Base-by-base conservation (phyloP, 2,888 invertebrate species). In the Torymus tubicola region DNA sequence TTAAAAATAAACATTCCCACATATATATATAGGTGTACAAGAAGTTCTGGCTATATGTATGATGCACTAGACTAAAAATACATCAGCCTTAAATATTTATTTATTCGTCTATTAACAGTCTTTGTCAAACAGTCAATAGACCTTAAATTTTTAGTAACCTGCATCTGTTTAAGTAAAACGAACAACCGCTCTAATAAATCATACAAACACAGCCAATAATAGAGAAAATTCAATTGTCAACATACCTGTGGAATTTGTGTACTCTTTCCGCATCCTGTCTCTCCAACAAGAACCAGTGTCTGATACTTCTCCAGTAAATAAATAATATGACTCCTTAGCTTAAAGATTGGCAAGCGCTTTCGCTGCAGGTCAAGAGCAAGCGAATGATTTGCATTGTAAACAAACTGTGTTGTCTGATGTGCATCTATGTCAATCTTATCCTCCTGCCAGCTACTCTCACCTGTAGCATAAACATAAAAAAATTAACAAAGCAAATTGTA, bases 251-350 rank as follows among this genome's bases (percentile, higher is more conserved):
- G 97, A 83, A 98, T 94, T 92, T 98, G 98, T 0, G 98, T 99
- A 88, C 98, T 98, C 91, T 99, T 97, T 55, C 99, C 98, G 86
- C 96, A 97, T 42, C 99, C 99, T 2, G 99, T 98, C 90, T 99
- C 99, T 2, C 99, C 99, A 61, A 96, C 94, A 76, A 97, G 91
- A 72, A 99, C 94, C 65, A 99, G 91, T 0, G 96, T 96, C 91
- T 98, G 98, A 91, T 95, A 95, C 84, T 95, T 95, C 91, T 99
- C 98, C 86, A 99, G 91, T 82, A 97, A 92, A 90, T 98, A 98
- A 71, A 99, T 92, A 72, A 99, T 96, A 86, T 98, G 96, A 88
- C 95, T 96, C 79, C 96, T 93, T 85, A 96, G 95, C 89, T 96
- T 95, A 88, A 95, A 97, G 83, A 98, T 97, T 0, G 98, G 98